phyloP scores from a whole-genome alignment of 1,140 invertebrate species.

The Hyles euphorbiae region DNA sequence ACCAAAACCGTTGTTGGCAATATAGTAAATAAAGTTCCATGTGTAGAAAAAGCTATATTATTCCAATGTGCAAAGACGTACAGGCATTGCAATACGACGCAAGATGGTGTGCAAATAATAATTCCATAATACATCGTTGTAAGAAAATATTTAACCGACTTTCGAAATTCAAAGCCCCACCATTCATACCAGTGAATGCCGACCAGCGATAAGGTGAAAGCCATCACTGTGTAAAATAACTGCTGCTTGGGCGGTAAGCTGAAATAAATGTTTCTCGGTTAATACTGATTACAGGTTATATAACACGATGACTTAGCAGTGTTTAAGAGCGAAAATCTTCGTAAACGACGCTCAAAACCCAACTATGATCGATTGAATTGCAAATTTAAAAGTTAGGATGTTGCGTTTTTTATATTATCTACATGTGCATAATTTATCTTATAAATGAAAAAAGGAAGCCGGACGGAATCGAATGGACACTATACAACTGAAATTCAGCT shows the following conservation, averaged over 20 bases:
- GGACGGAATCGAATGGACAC: too few relatives aligned
- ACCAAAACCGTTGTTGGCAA: neutral
- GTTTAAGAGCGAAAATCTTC: too few relatives aligned
- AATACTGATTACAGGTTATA: neutral
- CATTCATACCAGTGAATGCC: conserved; percentile 1
- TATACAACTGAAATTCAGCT: too few relatives aligned
- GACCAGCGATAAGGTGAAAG: neutral
- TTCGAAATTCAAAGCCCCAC: neutral
- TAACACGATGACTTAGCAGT: too few relatives aligned
- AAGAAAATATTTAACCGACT: neutral
- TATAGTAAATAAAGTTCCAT: conserved; percentile 1
- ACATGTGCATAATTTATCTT: too few relatives aligned
- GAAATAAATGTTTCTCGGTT: neutral
- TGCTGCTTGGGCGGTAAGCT: conserved; percentile 1
- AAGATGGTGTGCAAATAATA: too few relatives aligned
- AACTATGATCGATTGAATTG: too few relatives aligned
- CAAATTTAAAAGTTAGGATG: too few relatives aligned
- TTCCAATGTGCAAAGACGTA: neutral
- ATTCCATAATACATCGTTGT: neutral
- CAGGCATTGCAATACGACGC: neutral
- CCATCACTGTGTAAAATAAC: conserved; percentile 1
- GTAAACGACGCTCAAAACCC: too few relatives aligned
- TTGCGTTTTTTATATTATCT: too few relatives aligned
- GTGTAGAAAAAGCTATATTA: neutral
- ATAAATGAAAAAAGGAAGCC: too few relatives aligned